Base-by-base conservation (phyloP, 92 coral and sea anemone genomes). In the Umimayanthus kanabou region DNA sequence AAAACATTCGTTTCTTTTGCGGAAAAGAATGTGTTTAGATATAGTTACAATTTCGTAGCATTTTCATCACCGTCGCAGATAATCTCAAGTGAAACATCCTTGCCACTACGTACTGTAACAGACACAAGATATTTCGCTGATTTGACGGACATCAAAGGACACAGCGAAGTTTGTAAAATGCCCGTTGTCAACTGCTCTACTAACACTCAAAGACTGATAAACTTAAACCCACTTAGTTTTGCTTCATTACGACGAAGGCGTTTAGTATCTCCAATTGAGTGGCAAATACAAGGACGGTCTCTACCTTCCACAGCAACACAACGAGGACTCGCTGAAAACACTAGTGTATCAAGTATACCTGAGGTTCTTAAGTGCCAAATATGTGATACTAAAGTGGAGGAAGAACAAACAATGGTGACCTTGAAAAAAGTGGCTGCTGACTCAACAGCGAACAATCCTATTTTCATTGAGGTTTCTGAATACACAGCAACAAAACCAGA, bases 401-500 rank as follows among this genome's bases (percentile, higher is more conserved):
- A 3, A 61, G 9, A 61, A 5, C 15, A 20, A 5, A 20, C 69
- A 61, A 20, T 16, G 69, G 25, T 22, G 69, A 61, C n/a, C 26
- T 61, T 61, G 69, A 61, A 61, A 20, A 20, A 20, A 0, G 1
- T 61, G n/a, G 67, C n/a, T 14, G 13, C 33, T 14, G 14, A 71
- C 0, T 0, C 39, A 14, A 71, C 76, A 28, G 76, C 16, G 76
- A 71, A 28, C 76, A 71, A 7, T 71, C 76, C 15, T 71, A 28
- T 71, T 71, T 71, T 71, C 40, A 39, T 71, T 71, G 39, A 13
- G 28, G 76, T 71, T 71, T 71, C 40, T 71, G 76, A 71, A 71
- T 71, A 71, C 76, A 71, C 37, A 28, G 28, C 76, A 71, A 8
- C 76, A 71, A 71, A 71, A 71, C 76, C 76, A 28, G 76, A 71